Evolutionary conservation across 2,797 vertebrate genomes (phyloP).

Genomic region (Sparus aurata): DNA sequence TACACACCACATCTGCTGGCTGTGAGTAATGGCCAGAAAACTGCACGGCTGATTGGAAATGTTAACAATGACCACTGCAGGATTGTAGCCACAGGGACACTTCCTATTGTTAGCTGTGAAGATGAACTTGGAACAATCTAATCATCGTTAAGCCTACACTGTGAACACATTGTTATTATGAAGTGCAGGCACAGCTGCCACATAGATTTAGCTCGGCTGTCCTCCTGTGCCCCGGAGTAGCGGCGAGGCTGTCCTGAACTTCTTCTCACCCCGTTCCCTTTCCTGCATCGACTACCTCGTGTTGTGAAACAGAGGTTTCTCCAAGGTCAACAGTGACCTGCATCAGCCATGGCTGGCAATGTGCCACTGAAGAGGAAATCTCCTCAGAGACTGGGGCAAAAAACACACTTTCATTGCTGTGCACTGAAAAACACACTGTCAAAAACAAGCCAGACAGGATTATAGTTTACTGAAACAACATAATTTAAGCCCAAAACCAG

Average conservation of each 20-base stretch:
- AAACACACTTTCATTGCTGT: conserved; percentile 1
- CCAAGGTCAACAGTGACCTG: conserved; percentile 49
- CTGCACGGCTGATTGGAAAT: conserved; percentile 37
- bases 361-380: conserved; percentile 13
- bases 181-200: conserved; percentile 28
- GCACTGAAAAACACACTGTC: conserved; percentile 27
- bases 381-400: conserved; percentile 11
- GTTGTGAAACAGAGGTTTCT: conserved; percentile 44
- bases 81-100: conserved; percentile 30
- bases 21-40: conserved; percentile 31
- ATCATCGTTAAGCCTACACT: conserved; percentile 41
- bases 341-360: conserved; percentile 14
- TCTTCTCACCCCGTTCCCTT: conserved; percentile 48
- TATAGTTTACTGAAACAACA: background rate
- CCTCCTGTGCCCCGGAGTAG: conserved; percentile 29
- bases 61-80: conserved; percentile 35
- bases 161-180: conserved; percentile 43
- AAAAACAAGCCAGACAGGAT: conserved; percentile 15
- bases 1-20: conserved; percentile 14
- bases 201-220: conserved; percentile 46
- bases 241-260: conserved; percentile 52
- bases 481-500: background rate
- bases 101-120: conserved; percentile 31
- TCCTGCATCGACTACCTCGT: conserved; percentile 7
- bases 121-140: conserved; percentile 39